Evolutionary conservation across 2,888 invertebrate genomes (phyloP).

Genomic region (Plagodis dolabraria): DNA sequence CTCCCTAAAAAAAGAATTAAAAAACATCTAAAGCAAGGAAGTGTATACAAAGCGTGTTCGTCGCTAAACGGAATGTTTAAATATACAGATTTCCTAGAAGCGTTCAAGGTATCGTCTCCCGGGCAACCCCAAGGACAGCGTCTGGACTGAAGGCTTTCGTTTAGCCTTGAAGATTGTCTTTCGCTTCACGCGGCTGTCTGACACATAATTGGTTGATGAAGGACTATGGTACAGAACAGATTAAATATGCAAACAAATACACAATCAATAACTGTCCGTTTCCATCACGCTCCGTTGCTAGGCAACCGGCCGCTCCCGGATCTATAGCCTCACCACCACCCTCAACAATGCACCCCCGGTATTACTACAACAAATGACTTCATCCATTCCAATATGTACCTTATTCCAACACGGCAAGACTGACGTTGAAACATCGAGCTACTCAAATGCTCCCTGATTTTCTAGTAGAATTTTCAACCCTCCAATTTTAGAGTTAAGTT

Average conservation of each 20-base stretch:
- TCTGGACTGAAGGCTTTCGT: background rate
- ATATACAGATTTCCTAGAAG: background rate
- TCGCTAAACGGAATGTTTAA: background rate
- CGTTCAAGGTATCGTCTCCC: conserved; percentile 19
- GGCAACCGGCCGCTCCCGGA: conserved; percentile 9
- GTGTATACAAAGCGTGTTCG: too few relatives aligned
- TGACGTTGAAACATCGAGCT: background rate
- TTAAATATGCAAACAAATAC: too few relatives aligned
- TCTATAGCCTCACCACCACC: background rate
- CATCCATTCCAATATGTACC: background rate
- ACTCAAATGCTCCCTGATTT: background rate
- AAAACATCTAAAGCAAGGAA: too few relatives aligned
- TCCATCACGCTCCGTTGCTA: conserved; percentile 7
- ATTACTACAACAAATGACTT: background rate
- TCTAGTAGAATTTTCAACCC: background rate
- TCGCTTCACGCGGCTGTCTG: too few relatives aligned
- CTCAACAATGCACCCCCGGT: conserved; percentile 8
- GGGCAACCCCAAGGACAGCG: conserved; percentile 17
- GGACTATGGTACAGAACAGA: too few relatives aligned
- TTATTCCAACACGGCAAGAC: background rate
- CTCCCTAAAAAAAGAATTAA: too few relatives aligned
- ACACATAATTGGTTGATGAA: too few relatives aligned
- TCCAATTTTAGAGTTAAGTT: background rate
- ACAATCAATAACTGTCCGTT: background rate
- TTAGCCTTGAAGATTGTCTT: too few relatives aligned